Percentiles rank a stretch among this genome's conserved stretches.
Evolutionary conservation across 2,113 vertebrate genomes (phyloP).

Genomic region (Bombycilla garrulus): DNA sequence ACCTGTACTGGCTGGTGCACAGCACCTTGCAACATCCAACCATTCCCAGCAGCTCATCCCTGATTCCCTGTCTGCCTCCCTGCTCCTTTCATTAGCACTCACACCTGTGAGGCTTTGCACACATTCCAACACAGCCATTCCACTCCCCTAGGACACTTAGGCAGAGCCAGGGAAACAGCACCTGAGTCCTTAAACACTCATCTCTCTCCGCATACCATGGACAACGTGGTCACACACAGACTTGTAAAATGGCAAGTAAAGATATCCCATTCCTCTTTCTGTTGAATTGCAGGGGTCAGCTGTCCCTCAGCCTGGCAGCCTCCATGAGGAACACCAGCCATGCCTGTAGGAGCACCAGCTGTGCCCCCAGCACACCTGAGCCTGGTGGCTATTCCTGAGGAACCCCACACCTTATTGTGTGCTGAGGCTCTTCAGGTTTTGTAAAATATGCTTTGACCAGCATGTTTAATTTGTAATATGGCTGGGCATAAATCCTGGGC

Average conservation of each 20-base stretch:
- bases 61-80: not conserved
- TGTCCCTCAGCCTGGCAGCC: not conserved
- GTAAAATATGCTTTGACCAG: not conserved
- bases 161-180: not conserved
- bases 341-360: not conserved
- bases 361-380: not conserved
- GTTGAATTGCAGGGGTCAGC: not conserved
- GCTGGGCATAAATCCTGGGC: not conserved
- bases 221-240: not conserved
- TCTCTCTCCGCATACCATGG: fast-evolving
- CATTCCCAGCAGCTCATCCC: not conserved
- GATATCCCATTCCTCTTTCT: not conserved
- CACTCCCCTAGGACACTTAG: too few species aligned
- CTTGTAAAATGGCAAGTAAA: not conserved
- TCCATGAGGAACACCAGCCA: not conserved
- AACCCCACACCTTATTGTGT: not conserved
- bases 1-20: not conserved
- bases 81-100: not conserved
- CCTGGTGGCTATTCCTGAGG: not conserved
- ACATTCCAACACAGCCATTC: not conserved
- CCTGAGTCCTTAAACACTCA: not conserved
- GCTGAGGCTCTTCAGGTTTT: not conserved
- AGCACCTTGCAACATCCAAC: not conserved
- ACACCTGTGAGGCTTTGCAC: not conserved
- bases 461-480: not conserved